Percentiles rank a stretch among this genome's conserved stretches.
Evolutionary conservation across 2,113 vertebrate genomes (phyloP).

Genomic region (Rhineura floridana): DNA sequence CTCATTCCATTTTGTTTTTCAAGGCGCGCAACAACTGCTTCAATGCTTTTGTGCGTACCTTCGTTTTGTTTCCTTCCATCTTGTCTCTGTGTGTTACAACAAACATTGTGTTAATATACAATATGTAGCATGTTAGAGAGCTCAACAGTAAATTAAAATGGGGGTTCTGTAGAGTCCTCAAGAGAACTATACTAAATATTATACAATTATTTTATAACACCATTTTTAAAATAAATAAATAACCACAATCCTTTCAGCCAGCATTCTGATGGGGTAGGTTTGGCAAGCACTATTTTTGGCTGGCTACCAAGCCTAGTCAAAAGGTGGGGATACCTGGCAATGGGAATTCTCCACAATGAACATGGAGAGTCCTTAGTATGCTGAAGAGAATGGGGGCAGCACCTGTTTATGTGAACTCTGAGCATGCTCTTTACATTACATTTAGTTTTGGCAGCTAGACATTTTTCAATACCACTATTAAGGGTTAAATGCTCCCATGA

Average conservation of each 20-base stretch:
- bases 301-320: neutral
- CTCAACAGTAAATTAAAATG: neutral
- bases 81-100: conserved; percentile 77
- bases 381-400: neutral
- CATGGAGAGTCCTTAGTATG: neutral
- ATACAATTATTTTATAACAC: too few species aligned
- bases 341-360: neutral
- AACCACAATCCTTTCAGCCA: neutral
- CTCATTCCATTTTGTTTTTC: conserved; percentile 84
- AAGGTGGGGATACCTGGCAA: neutral
- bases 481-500: neutral
- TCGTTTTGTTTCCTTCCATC: conserved; percentile 82
- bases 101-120: conserved; percentile 41
- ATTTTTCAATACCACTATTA: neutral
- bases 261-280: neutral
- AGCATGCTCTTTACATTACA: too few species aligned
- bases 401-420: neutral
- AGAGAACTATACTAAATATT: neutral
- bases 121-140: neutral
- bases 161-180: neutral
- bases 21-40: conserved; percentile 95
- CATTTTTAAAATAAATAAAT: too few species aligned
- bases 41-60: conserved; percentile 90
- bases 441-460: neutral
- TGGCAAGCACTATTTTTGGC: neutral